phyloP scores from a whole-genome alignment of 2,797 vertebrate genomes.

The Thaleichthys pacificus region DNA sequence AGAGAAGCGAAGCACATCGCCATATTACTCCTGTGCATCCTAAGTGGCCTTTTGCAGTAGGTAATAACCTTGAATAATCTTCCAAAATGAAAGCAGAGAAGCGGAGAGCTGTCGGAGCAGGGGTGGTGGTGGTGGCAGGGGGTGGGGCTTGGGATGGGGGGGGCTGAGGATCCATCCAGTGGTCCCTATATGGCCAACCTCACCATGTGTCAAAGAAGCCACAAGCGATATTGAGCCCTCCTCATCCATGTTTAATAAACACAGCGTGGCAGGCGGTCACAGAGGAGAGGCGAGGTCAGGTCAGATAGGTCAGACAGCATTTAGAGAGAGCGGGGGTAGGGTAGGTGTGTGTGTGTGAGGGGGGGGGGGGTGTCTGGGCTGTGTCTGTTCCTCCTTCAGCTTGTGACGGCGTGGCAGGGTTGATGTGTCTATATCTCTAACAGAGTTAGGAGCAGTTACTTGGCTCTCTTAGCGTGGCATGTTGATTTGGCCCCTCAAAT shows the following conservation, averaged over 20 bases:
- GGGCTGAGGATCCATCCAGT: slow-evolving; percentile 28
- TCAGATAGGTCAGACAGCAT: slow-evolving; percentile 53
- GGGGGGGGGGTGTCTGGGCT: too few relatives aligned
- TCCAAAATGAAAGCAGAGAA: background rate
- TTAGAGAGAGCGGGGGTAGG: slow-evolving; percentile 17
- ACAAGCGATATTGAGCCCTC: slow-evolving; percentile 60
- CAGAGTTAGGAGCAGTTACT: slow-evolving; percentile 1
- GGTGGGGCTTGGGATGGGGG: background rate
- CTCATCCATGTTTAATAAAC: slow-evolving; percentile 73
- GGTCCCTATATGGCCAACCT: slow-evolving; percentile 34
- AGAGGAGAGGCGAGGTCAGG: slow-evolving; percentile 57
- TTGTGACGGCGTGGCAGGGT: slow-evolving; percentile 17
- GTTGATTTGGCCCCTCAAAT: slow-evolving; percentile 44
- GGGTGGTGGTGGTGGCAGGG: too few relatives aligned
- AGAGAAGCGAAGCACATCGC: slow-evolving; percentile 13
- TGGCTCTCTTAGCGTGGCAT: slow-evolving; percentile 24
- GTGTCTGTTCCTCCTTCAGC: background rate
- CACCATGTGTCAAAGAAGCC: slow-evolving; percentile 49
- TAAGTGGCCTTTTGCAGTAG: slow-evolving; percentile 61
- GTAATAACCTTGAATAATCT: slow-evolving; percentile 70
- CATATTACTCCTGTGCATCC: slow-evolving; percentile 58
- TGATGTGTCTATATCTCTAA: slow-evolving; percentile 15
- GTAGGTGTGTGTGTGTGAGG: slow-evolving; percentile 23
- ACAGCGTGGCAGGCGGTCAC: slow-evolving; percentile 53
- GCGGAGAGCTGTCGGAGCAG: background rate